Evolutionary conservation across 2,797 vertebrate species (phyloP), one percentile per base, ranked within the genome.

Genomic region (Sphenodon punctatus): DNA sequence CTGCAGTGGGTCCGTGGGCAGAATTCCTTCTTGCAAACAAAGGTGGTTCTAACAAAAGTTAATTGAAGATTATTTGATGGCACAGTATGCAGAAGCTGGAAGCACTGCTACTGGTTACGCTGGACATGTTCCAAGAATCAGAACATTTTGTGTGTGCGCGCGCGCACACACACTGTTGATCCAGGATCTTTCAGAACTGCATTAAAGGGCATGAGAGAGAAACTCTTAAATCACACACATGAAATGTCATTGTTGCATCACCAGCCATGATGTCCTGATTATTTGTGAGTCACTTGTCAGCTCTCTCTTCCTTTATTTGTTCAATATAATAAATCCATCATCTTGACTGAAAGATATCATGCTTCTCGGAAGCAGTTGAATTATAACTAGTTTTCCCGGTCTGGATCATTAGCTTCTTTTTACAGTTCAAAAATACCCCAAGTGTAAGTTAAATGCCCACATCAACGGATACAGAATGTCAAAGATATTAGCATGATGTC

Each of bases 401-500:
- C 88, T 86, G 90, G 76, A 74, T 91, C 84, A 85, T 89, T 90
- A 89, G 43, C 20, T 84, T 75, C 88, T 70, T 88, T 88, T 89
- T 88, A 70, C 78, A 71, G 45, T 81, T 81, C 63, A 78, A 78
- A 87, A 93, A 93, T 80, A 82, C 75, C 88, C 60, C 6, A 17
- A 4, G 17, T 30, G 19, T 23, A 67, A 86, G 36, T 73, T 80
- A 71, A 79, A 79, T 0, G 1, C 68, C 39, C 46, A 78, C 46
- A 88, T 84, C 42, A 70, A 39, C 14, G 66, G 76, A 78, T 80
- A 68, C 84, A 75, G 66, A 86, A 78, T 55, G 45, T 59, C 72
- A 63, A 80, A 84, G 30, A 82, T n/a, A 84, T 78, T 82, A 86
- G n/a, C 46, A 59, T 36, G 43, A 30, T 14, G 85, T 85, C 79